These are phyloP conservation scores for Agrochola lota DNA, from an alignment of 2,888 invertebrate genomes.

Conservation along the genomic window DNA sequence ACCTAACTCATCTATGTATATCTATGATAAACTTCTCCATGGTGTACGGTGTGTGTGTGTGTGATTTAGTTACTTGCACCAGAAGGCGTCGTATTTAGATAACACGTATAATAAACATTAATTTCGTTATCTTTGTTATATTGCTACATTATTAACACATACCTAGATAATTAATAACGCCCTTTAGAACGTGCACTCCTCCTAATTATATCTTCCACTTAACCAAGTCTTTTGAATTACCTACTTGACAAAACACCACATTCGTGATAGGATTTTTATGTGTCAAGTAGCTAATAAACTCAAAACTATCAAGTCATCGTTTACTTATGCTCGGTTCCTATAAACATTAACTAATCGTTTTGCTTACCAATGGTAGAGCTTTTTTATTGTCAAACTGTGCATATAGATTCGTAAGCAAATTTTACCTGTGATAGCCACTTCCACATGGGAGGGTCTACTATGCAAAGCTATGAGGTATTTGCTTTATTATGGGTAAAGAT, in stretches of 20 bases:
- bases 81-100: constrained; percentile 1
- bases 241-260: neutral
- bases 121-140: neutral
- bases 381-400: too few species aligned
- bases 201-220: constrained; percentile 4
- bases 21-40: constrained; percentile 51
- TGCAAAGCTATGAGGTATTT: too few species aligned
- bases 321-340: too few species aligned
- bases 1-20: neutral
- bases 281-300: neutral
- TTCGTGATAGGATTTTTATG: neutral
- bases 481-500: too few species aligned
- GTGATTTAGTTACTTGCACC: constrained; percentile 30
- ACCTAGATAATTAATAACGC: constrained; percentile 9
- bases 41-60: constrained; percentile 25
- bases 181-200: neutral
- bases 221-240: neutral
- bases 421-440: too few species aligned
- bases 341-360: too few species aligned
- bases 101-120: constrained; percentile 1
- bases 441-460: too few species aligned
- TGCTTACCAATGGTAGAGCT: too few species aligned
- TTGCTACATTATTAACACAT: constrained; percentile 27
- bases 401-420: too few species aligned
- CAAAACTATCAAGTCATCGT: neutral